phyloP scores from a whole-genome alignment of 1,140 invertebrate species.

The Chionoecetes opilio region DNA sequence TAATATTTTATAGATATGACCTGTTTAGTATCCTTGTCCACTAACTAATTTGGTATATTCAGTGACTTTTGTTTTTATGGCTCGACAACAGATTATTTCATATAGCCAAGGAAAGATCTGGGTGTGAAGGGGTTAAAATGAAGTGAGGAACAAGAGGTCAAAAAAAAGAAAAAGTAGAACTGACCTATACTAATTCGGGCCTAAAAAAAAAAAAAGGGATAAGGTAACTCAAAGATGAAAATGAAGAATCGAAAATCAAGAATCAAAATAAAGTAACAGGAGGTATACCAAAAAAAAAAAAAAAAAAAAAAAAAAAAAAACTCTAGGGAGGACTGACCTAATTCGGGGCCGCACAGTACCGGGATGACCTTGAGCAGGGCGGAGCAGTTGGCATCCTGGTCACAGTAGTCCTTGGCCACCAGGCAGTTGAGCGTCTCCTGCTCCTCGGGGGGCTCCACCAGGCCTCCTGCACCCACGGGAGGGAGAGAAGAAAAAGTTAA shows the following conservation, averaged over 20 bases:
- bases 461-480: not conserved
- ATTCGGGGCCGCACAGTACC: conserved; percentile 45
- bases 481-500: not conserved
- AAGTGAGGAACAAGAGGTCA: too few species aligned
- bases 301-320: not conserved
- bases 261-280: too few species aligned
- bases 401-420: conserved; percentile 41
- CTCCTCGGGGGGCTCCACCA: not conserved
- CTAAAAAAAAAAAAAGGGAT: not conserved
- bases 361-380: conserved; percentile 55
- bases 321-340: conserved; percentile 8
- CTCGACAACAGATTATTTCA: too few species aligned
- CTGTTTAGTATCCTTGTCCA: too few species aligned
- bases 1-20: too few species aligned
- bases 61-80: too few species aligned
- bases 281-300: not conserved
- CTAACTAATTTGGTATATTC: too few species aligned
- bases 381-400: conserved; percentile 49
- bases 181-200: too few species aligned
- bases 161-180: not conserved
- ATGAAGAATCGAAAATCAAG: too few species aligned
- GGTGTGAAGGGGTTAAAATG: too few species aligned
- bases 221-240: too few species aligned
- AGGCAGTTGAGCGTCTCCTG: conserved; percentile 44
- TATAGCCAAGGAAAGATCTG: too few species aligned